A percentile compares a stretch with the other conserved stretches of the same genome.
Evolutionary conservation across 2,113 vertebrate species (phyloP).

Genomic region (Meleagris gallopavo): DNA sequence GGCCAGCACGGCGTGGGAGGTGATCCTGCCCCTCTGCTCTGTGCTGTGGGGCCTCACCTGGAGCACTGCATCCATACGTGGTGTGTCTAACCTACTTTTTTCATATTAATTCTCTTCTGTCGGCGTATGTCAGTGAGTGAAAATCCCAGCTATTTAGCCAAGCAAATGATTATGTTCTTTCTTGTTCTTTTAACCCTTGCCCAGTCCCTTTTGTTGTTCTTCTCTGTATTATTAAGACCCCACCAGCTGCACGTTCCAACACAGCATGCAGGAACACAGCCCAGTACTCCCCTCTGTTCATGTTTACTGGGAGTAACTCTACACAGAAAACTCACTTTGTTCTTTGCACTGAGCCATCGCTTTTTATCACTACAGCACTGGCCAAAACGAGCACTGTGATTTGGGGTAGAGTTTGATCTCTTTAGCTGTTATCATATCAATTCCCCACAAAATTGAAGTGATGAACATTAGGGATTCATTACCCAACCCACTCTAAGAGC

Average conservation of each 20-base stretch:
- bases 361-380: neutral
- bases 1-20: too few species aligned
- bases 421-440: neutral
- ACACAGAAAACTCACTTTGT: neutral
- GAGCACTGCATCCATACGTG: too few species aligned
- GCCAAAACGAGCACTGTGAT: neutral
- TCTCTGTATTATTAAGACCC: rapidly evolving
- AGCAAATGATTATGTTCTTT: neutral
- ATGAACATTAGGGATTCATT: neutral
- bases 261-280: rapidly evolving
- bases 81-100: too few species aligned
- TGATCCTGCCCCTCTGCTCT: too few species aligned
- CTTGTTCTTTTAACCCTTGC: neutral
- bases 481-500: neutral
- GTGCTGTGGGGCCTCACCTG: too few species aligned
- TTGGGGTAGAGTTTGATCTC: neutral
- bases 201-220: neutral
- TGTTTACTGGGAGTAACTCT: neutral
- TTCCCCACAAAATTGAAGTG: neutral
- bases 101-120: neutral
- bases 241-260: rapidly evolving
- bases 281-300: neutral
- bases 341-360: neutral
- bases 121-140: neutral
- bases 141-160: neutral